Evolutionary conservation across 2,797 vertebrate species (phyloP), one percentile per base, ranked within the genome.

Genomic region (Australoheros facetus): DNA sequence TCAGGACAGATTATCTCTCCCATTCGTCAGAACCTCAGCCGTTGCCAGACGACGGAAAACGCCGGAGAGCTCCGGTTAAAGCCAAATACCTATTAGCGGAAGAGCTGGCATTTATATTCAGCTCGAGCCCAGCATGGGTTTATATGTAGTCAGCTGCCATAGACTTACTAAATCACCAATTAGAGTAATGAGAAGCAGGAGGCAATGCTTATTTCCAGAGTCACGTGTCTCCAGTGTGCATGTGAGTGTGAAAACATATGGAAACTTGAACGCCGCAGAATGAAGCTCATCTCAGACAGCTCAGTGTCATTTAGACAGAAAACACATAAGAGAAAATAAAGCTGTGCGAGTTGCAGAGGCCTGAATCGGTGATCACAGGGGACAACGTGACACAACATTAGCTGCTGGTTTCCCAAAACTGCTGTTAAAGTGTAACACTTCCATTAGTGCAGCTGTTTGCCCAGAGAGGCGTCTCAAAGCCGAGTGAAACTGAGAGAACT

Each of bases 161-260:
- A 73, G 64, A 82, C 85, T 75, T 54, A 77, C 79, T 82, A 82
- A 86, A 79, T 84, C 72, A 75, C 77, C 89, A 86, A 82, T 87
- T 87, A 88, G 72, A 37, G 53, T 85, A 89, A 90, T 82, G 72
- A 88, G 84, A 85, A 88, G 81, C 90, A 90, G 87, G 82, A 85
- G 2, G 73, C 16, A 9, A 19, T 58, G 83, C 81, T 89, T 70
- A 64, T 81, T 80, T 55, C 84, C 59, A 71, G 56, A 58, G 82
- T 82, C 79, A 83, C 81, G 48, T 84, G 79, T 81, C 64, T n/a
- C 23, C 60, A 8, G 69, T 17, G 19, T 23, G 23, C 84, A 87
- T 82, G 85, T 59, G 54, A 90, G 75, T 58, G 80, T 80, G 77
- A 89, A 90, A 84, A 77, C 55, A 32, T 58, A 83, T 58, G 78